Evolutionary conservation across 2,888 invertebrate genomes (phyloP), one percentile per base, ranked within the genome.

Genomic region (Scaptomyza reducta): DNA sequence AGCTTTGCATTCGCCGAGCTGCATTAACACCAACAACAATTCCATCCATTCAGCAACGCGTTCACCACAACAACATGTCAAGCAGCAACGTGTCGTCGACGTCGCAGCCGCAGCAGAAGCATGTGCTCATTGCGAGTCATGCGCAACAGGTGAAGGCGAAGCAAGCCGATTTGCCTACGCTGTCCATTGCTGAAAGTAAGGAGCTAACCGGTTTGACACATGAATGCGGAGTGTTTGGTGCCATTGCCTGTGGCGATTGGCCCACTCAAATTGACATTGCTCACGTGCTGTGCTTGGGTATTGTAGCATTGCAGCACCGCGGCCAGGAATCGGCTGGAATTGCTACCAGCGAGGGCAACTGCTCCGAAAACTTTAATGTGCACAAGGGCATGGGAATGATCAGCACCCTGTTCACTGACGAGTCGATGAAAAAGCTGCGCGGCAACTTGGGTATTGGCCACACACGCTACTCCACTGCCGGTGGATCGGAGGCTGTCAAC

Each of bases 291-390:
- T 97, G 97, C 89, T 93, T 98, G 84, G 98, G 98, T 47, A 92
- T 98, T 53, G 96, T 98, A 10, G 98, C 98, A 0, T 92, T 98
- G 53, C 98, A 98, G 90, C 98, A 98, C 93, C 95, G 99, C 92
- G 99, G 99, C n/a, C 99, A 99, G 92, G 99, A 99, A 92, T 98
- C 98, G 79, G 98, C 98, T 5, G 99, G 99, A 18, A 98, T 99
- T 66, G 98, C 98, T 63, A 99, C 98, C 49, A 97, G 97, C 84
- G 96, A 96, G 91, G 98, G 97, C 58, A 95, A 95, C 76, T 95
- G 95, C 87, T 94, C 95, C 9, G 96, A 95, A 83, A 94, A 95
- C 14, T 96, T 97, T 90, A 95, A 96, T 91, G 93, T 96, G 0
- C 96, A 97, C 92, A 97, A 98, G 91, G 98, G 98, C 66, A 97